These are phyloP conservation scores for Clarias gariepinus DNA, from an alignment of 2,113 vertebrate species.

Conservation along the genomic window DNA sequence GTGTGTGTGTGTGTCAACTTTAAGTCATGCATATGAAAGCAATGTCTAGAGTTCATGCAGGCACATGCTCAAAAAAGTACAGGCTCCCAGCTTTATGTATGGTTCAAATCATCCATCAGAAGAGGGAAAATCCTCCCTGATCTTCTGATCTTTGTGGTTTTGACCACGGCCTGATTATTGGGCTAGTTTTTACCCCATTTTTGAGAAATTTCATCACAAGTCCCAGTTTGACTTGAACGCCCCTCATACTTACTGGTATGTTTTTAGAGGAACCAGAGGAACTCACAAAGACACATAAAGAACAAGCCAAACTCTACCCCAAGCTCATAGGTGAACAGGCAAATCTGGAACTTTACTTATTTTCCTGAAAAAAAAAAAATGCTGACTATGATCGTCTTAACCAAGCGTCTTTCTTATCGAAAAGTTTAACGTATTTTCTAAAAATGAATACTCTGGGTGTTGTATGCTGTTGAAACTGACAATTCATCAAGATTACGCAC, in stretches of 20 bases:
- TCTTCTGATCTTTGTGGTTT: background rate
- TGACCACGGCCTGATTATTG: background rate
- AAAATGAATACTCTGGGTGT: background rate
- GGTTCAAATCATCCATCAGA: background rate
- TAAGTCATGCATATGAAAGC: background rate
- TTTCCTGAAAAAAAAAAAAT: background rate
- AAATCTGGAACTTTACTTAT: background rate
- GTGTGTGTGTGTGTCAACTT: background rate
- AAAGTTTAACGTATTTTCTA: background rate
- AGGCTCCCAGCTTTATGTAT: background rate
- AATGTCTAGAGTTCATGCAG: background rate
- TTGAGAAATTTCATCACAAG: too few relatives aligned
- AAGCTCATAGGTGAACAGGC: background rate
- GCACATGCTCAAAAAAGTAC: background rate
- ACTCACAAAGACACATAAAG: background rate
- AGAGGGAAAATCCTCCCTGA: background rate
- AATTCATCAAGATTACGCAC: background rate
- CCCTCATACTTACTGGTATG: background rate
- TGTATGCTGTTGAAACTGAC: background rate
- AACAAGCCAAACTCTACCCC: too few relatives aligned
- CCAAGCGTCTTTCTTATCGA: background rate
- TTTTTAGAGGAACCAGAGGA: background rate
- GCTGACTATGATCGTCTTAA: background rate
- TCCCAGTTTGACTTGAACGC: too few relatives aligned
- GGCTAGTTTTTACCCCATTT: background rate